Conservation (phyloP, 2,113 vertebrate genomes). For the Ginglymostoma cirratum region DNA sequence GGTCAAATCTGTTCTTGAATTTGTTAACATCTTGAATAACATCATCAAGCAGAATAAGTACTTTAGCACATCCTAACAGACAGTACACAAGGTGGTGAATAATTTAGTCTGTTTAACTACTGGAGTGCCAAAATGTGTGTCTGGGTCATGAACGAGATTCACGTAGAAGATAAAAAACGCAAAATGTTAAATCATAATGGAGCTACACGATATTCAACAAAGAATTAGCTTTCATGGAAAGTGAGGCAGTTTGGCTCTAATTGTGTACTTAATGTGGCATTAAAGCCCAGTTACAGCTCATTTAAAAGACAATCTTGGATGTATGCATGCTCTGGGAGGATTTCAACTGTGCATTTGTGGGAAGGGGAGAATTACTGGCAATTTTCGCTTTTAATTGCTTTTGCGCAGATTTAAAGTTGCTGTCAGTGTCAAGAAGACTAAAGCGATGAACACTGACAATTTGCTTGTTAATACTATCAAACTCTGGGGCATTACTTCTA, state of each 20-base stretch:
- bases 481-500: background rate
- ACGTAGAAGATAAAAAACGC: background rate
- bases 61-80: no score
- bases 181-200: background rate
- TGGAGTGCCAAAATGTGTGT: background rate
- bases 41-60: no score
- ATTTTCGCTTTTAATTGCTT: background rate
- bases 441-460: background rate
- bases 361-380: background rate
- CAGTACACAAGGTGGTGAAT: background rate
- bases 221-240: background rate
- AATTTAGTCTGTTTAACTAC: background rate
- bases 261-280: background rate
- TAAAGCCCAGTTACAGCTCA: background rate
- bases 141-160: background rate
- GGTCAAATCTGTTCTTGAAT: no score
- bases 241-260: background rate
- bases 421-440: background rate
- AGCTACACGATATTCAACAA: background rate
- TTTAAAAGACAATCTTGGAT: no score
- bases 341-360: background rate
- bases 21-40: no score
- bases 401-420: background rate
- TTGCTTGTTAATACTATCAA: background rate
- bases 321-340: no score